These are phyloP conservation scores for Ceyx margarethae DNA, from an alignment of 2,113 vertebrate species.

Conservation along the genomic window DNA sequence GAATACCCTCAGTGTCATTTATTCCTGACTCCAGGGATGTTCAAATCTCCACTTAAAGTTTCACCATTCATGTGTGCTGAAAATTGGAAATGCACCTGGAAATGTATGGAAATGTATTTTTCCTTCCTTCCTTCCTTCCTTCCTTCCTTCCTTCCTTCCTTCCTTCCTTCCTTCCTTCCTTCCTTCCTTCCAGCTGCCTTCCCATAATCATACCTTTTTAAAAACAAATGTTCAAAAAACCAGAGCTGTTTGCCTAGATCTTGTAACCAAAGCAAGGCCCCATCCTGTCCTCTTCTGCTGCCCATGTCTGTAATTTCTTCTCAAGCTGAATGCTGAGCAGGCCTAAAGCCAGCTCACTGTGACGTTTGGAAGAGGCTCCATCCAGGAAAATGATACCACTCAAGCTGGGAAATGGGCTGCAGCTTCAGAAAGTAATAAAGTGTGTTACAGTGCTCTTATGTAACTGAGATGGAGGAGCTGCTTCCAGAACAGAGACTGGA, in stretches of 20 bases:
- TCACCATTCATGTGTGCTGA: background rate
- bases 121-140: no score
- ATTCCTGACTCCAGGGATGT: background rate
- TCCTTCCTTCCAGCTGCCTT: background rate
- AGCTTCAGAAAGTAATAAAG: constrained; percentile 48
- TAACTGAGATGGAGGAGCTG: constrained; percentile 34
- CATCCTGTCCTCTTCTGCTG: background rate
- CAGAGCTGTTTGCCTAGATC: constrained; percentile 1
- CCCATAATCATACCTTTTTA: background rate
- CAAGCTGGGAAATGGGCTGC: constrained; percentile 54
- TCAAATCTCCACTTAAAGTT: constrained; percentile 3
- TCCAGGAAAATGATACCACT: constrained; percentile 46
- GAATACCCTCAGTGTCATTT: background rate
- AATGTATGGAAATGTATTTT: background rate
- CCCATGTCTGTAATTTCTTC: constrained; percentile 1
- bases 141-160: no score
- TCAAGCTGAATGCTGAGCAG: background rate
- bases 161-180: no score
- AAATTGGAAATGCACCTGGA: constrained; percentile 12
- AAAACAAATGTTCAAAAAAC: background rate
- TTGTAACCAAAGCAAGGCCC: constrained; percentile 37
- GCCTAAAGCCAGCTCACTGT: constrained; percentile 1
- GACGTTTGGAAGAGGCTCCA: constrained; percentile 9
- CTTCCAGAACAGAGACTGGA: constrained; percentile 49
- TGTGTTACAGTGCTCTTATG: constrained; percentile 25